Evolutionary conservation across 2,888 invertebrate species (phyloP), one percentile per base, ranked within the genome.

Genomic region (Pristionchus mayeri): DNA sequence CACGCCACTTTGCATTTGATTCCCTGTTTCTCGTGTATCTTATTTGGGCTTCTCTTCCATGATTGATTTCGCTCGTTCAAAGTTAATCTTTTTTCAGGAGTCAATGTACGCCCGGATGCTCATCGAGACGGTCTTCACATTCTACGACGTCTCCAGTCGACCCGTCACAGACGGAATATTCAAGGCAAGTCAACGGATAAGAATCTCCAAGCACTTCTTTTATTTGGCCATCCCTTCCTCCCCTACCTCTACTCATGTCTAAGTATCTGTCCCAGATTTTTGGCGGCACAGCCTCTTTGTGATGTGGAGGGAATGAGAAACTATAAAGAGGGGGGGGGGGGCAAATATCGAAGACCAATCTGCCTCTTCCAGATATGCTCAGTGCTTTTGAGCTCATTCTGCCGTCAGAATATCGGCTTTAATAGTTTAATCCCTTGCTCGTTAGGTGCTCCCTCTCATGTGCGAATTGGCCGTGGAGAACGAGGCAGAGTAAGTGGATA

Each of bases 401-500:
- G 9, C 18, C 4, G 6, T 27, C 63, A 27, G 18, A 16, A 27
- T 30, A 63, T 27, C 27, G 18, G 27, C 40, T 24, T 11, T 44
- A 30, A 16, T 63, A 16, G 3, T 34, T 40, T 50, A 3, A n/a
- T n/a, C n/a, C n/a, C n/a, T n/a, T n/a, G n/a, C n/a, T n/a, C n/a
- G n/a, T n/a, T 40, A 82, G 81, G 44, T 44, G 34, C 52, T 82
- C 13, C 81, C 81, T 18, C 81, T 60, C n/a, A 60, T 82, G 27
- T 48, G 40, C 63, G 81, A 82, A 40, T 48, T 82, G n/a, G 81
- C 81, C 27, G 81, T 82, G 9, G 81, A 82, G 44, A 63, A 63
- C 48, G 63, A 82, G 11, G 60, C 63, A 3, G 81, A 82, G 81
- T 82, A 48, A 44, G 81, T 44, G 3, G n/a, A n/a, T 2, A 37